These are phyloP conservation scores for Acanthornis magna DNA, from an alignment of 2,797 vertebrate genomes.

Conservation along the genomic window DNA sequence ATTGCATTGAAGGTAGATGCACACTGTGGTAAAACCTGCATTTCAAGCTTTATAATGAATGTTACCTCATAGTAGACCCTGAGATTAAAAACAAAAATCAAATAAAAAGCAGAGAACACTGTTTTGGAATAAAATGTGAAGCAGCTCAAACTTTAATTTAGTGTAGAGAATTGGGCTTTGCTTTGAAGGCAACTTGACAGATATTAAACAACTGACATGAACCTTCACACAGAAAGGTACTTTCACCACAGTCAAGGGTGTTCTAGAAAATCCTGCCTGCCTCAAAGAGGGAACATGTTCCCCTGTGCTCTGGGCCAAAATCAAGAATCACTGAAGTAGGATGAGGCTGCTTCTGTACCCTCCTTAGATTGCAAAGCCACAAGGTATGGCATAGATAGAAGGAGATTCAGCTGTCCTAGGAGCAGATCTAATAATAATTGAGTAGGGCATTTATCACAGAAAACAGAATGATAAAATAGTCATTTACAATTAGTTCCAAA, in stretches of 20 bases:
- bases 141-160: background rate
- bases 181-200: background rate
- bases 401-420: conserved; percentile 25
- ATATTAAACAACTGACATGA: background rate
- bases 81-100: background rate
- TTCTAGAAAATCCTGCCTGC: background rate
- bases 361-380: background rate
- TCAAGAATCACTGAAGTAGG: background rate
- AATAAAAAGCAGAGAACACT: background rate
- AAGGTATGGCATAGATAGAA: background rate
- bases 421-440: conserved; percentile 55
- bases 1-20: background rate
- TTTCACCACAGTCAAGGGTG: background rate
- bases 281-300: background rate
- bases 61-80: background rate
- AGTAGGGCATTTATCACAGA: conserved; percentile 57
- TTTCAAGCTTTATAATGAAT: background rate
- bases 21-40: background rate
- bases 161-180: background rate
- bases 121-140: background rate
- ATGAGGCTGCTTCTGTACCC: background rate
- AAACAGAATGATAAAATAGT: conserved; percentile 63
- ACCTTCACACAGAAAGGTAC: background rate
- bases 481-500: conserved; percentile 65
- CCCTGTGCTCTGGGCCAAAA: background rate